Base-by-base conservation (phyloP, 2,888 invertebrate genomes). In the Apeira syringaria region DNA sequence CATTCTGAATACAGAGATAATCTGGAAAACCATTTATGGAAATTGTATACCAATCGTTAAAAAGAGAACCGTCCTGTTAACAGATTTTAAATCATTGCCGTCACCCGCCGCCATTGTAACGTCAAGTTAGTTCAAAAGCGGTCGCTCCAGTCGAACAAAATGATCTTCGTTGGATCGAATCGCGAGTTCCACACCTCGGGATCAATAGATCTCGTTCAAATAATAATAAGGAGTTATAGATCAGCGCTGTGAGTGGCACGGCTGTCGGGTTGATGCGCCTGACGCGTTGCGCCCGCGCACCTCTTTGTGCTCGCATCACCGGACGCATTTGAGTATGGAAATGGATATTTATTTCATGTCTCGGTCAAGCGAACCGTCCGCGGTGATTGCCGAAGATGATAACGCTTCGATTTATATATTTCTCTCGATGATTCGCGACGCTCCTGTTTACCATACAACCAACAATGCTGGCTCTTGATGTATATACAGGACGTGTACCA, bases 31-130 rank as follows among this genome's bases (percentile, higher is more conserved):
- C 89, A 83, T 89, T 86, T 88, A 89, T 84, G 87, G 89, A 85
- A 85, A 89, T 88, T 82, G 87, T 84, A 84, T 84, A 86, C 86
- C 78, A 86, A 87, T 88, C 85, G 85, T 87, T 87, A 88, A 89
- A 89, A 88, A 88, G 86, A 88, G 82, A 80, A 88, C 68, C 85
- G 82, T 81, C 80, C 87, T 88, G 89, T 89, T 88, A 89, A 89
- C 89, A 88, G 88, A 88, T 89, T 89, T 89, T 89, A 89, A 89
- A 89, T 89, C 89, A 89, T 88, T 87, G 87, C 89, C 84, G 86
- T 89, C 89, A 82, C 68, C 56, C 68, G 76, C 60, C 71, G 67
- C 89, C 79, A 89, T 89, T 89, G 89, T 89, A 78, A 86, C 77
- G 89, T 89, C 89, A 88, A 71, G 83, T 87, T 85, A 81, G 86